Evolutionary conservation across 2,113 vertebrate genomes (phyloP), one percentile per base, ranked within the genome.

Genomic region (Eulacestoma nigropectus): DNA sequence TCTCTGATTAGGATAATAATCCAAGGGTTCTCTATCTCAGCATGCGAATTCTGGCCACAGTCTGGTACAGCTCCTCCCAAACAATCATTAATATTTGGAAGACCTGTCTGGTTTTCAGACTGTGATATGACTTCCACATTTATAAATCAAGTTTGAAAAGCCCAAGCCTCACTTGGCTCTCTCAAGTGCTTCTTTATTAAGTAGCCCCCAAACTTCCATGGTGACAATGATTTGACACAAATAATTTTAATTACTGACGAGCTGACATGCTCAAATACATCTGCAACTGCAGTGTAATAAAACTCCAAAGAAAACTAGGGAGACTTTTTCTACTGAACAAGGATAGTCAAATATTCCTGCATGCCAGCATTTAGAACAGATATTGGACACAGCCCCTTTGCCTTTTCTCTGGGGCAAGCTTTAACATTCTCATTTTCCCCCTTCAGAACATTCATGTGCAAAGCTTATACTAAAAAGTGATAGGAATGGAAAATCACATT

Each of bases 131-230:
- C 32, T 80, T 64, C 21, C 4, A 63, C 10, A 14, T 44, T 75
- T 55, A 23, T 37, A 53, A 64, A 73, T 44, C 19, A 68, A 68
- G 14, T 16, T 12, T 1, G 2, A 39, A 50, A 42, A 56, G 16
- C 11, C n/a, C 10, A 75, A 63, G 16, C 12, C n/a, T 65, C 27
- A 30, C 3, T 35, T 55, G 33, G 33, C 11, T 77, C 30, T 92
- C 39, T 16, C 37, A 83, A 56, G 4, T 33, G 5, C 17, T 80
- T 14, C n/a, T 75, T 60, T 17, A 65, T 32, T 59, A 63, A 80
- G 27, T 2, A 79, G 5, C 10, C 17, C 20, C 20, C 65, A 6
- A 69, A 44, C 9, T 73, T 25, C 10, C 8, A 9, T 0, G 1
- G 27, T 35, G 20, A 62, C 32, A 60, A 27, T 1, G 1, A 30